Evolutionary conservation across 23 tunicate species (phyloP), one percentile per base, ranked within the genome.

Genomic region (Clavelina lepadiformis): DNA sequence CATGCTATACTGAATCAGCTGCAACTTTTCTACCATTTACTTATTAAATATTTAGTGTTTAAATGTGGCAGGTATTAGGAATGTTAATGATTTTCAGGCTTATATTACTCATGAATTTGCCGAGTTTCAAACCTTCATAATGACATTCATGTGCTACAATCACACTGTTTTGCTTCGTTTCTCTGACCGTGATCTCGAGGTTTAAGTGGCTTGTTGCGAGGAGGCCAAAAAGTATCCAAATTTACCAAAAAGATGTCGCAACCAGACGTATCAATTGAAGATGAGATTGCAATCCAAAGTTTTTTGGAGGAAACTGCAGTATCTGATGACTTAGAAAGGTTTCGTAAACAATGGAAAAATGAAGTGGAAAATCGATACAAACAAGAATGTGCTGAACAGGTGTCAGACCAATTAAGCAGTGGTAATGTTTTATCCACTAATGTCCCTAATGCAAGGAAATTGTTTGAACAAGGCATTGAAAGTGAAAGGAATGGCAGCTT

Each of bases 111-210:
- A n/a, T n/a, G n/a, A n/a, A n/a, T n/a, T n/a, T n/a, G n/a, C n/a
- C n/a, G n/a, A n/a, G n/a, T n/a, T n/a, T n/a, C n/a, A n/a, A n/a
- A n/a, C n/a, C n/a, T n/a, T n/a, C n/a, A n/a, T n/a, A n/a, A n/a
- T n/a, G n/a, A n/a, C n/a, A n/a, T n/a, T n/a, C n/a, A n/a, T n/a
- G n/a, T n/a, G n/a, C n/a, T n/a, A n/a, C n/a, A n/a, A n/a, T n/a
- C 67, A 61, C 55, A 44, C 20, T 22, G 2, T 23, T 2, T 25
- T 65, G 19, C 45, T 67, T 27, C 72, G 82, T 2, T 76, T 54
- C 38, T 76, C 82, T 32, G 82, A 76, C 57, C 82, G 82, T 76
- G 82, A 76, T 76, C 51, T 65, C 7, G 21, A 54, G 38, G 82
- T 62, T 35, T 66, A 55, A 75, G 3, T 28, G 27, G 11, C 45